Evolutionary conservation across 1,140 invertebrate species (phyloP), one percentile per base, ranked within the genome.

Genomic region (Pygmarrhopalites habei): DNA sequence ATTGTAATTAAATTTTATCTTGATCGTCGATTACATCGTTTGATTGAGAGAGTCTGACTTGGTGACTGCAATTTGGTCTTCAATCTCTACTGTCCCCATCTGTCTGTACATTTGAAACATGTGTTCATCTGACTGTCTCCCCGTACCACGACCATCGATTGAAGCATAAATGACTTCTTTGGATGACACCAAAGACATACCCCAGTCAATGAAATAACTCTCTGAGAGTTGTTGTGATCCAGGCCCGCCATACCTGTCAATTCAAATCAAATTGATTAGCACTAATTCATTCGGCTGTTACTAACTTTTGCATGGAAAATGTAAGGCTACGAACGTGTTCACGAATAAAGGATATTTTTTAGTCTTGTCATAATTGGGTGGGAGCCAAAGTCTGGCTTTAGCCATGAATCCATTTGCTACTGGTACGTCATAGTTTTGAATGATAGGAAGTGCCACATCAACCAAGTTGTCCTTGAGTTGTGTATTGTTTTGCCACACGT

Each of bases 71-170:
- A 82, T 74, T 62, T 80, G 76, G 68, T 83, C 82, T 25, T 79
- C 72, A 1, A 81, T 75, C 72, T 83, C 94, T 4, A 87, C 83
- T 1, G 88, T 88, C 29, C 95, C 94, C 17, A 98, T 79, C 17
- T 83, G 83, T 59, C 86, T 81, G 75, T 96, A 93, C 15, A 91
- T 79, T 5, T 87, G 78, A 76, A 89, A 91, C n/a, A 92, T 74
- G 47, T 89, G 85, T 25, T 83, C 84, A 71, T 93, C 85, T 4
- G 93, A 92, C 73, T 89, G 86, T 23, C 88, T 80, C 10, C 88
- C 89, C 0, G 90, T 86, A 17, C 93, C 93, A 59, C 94, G 81
- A 1, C 89, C 92, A 79, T 97, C 94, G 52, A 95, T 92, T 60
- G 83, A 78, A 51, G 85, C 87, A 75, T 92, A 90, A 70, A 97